Percentiles rank a stretch among this genome's conserved stretches.
Conservation (phyloP, 2,797 vertebrate species). For the Siniperca obscura region DNA sequence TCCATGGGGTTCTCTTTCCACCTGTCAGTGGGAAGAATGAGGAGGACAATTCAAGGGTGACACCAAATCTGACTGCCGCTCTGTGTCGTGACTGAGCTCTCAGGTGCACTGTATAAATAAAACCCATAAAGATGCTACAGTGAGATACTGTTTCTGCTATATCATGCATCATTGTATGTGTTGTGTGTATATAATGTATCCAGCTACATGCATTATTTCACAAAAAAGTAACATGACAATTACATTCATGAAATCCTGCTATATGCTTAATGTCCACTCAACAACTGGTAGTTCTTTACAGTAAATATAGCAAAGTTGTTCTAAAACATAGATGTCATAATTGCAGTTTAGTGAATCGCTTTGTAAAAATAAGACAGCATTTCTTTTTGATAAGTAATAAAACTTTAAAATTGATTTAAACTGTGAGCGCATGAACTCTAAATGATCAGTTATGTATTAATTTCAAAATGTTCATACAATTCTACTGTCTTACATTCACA, state of each 20-base stretch:
- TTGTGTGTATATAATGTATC: neutral
- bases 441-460: slow-evolving; percentile 6
- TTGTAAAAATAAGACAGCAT: neutral
- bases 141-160: slow-evolving; percentile 18
- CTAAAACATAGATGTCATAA: neutral
- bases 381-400: neutral
- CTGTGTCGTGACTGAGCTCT: slow-evolving; percentile 35
- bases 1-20: slow-evolving; percentile 76
- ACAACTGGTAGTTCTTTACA: neutral
- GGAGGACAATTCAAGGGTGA: slow-evolving; percentile 75
- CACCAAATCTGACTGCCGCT: slow-evolving; percentile 71
- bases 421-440: neutral
- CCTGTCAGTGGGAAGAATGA: slow-evolving; percentile 77
- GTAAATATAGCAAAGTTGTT: neutral
- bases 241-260: neutral
- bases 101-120: slow-evolving; percentile 47
- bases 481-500: neutral
- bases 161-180: neutral
- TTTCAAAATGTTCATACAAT: neutral
- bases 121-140: slow-evolving; percentile 34
- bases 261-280: neutral
- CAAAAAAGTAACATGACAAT: neutral
- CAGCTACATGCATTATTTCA: neutral
- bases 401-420: neutral
- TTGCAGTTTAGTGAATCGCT: neutral